Conservation (phyloP, 1,140 invertebrate species). For the Cherax destructor region DNA sequence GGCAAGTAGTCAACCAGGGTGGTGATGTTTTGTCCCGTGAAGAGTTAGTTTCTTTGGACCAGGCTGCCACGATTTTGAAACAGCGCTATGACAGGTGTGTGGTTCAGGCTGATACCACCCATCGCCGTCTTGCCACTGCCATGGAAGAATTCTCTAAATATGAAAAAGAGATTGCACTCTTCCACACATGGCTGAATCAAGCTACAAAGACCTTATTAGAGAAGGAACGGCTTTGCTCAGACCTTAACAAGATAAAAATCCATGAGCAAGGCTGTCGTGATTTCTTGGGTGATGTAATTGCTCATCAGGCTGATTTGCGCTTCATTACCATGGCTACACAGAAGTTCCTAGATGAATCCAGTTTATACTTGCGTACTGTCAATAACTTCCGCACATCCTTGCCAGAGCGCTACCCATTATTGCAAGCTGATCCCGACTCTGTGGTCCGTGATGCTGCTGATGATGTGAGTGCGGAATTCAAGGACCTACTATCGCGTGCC, state of each 20-base stretch:
- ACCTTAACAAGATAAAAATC: conserved; percentile 84
- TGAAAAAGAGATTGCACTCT: conserved; percentile 78
- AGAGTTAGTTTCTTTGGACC: conserved; percentile 90
- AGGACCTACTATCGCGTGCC: conserved; percentile 85
- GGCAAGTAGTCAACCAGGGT: conserved; percentile 91
- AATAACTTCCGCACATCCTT: conserved; percentile 90
- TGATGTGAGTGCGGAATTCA: conserved; percentile 74
- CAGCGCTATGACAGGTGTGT: conserved; percentile 85
- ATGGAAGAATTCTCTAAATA: conserved; percentile 92
- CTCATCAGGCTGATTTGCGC: conserved; percentile 93
- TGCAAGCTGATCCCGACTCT: conserved; percentile 70
- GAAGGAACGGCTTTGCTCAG: conserved; percentile 88
- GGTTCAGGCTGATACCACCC: conserved; percentile 86
- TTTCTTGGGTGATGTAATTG: conserved; percentile 95
- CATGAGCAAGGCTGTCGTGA: conserved; percentile 87
- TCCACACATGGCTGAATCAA: conserved; percentile 85
- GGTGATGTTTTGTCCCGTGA: conserved; percentile 92
- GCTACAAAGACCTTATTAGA: conserved; percentile 88
- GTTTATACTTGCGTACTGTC: conserved; percentile 86
- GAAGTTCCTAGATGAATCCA: conserved; percentile 95
- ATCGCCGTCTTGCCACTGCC: conserved; percentile 85
- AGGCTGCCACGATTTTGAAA: conserved; percentile 88
- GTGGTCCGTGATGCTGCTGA: conserved; percentile 68
- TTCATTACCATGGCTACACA: conserved; percentile 96
- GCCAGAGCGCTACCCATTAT: conserved; percentile 79